Percentiles rank a stretch among this genome's conserved stretches.
phyloP scores from a whole-genome alignment of 2,113 vertebrate genomes.

The Eclectus roratus region DNA sequence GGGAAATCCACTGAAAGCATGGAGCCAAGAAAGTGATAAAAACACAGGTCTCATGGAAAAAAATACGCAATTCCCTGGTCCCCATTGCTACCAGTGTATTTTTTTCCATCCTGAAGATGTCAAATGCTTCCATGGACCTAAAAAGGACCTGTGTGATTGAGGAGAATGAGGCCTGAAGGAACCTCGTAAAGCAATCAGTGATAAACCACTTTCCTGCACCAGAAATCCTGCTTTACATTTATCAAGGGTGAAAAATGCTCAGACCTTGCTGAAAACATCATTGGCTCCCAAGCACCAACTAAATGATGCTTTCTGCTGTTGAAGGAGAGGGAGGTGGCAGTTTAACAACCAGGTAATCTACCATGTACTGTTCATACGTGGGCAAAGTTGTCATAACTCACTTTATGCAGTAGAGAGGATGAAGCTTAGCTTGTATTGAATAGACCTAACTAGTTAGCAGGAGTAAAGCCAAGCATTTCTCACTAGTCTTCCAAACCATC shows the following conservation, averaged over 20 bases:
- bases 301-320: not conserved
- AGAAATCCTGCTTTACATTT: not conserved
- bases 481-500: not conserved
- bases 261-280: not conserved
- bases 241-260: not conserved
- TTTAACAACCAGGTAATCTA: not conserved
- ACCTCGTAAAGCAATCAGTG: not conserved
- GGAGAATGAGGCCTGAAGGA: not conserved
- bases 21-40: not conserved
- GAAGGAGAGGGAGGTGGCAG: not conserved
- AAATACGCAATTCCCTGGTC: not conserved
- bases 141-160: not conserved
- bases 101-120: not conserved
- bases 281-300: not conserved
- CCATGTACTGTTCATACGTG: not conserved
- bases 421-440: not conserved
- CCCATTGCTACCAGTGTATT: not conserved
- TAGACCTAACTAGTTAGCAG: not conserved
- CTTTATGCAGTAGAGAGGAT: not conserved
- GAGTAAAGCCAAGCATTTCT: not conserved
- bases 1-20: not conserved
- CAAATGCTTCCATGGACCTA: not conserved
- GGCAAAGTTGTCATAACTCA: not conserved
- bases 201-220: not conserved
- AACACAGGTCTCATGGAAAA: not conserved